These are phyloP conservation scores for Conus canariensis DNA, from an alignment of 2,888 invertebrate species.

Conservation along the genomic window DNA sequence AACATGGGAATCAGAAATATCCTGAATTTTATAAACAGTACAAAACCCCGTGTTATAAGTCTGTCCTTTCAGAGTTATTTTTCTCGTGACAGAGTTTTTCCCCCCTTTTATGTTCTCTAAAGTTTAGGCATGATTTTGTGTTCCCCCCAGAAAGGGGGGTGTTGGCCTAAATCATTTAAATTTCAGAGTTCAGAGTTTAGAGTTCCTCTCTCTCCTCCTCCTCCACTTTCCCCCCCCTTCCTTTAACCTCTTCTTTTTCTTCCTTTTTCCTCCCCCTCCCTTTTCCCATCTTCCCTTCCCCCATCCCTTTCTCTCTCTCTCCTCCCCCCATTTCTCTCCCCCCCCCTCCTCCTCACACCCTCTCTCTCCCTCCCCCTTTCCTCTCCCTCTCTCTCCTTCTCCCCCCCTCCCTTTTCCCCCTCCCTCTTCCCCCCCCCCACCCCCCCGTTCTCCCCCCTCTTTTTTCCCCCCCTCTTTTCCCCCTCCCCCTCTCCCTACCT, in stretches of 20 bases:
- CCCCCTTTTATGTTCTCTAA: too few relatives aligned
- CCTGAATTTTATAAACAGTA: too few relatives aligned
- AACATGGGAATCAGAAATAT: too few relatives aligned
- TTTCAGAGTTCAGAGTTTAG: too few relatives aligned
- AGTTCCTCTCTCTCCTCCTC: background rate
- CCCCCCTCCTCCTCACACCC: background rate
- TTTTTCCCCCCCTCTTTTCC: background rate
- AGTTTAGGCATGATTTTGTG: too few relatives aligned
- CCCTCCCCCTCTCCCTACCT: background rate
- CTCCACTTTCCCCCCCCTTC: background rate
- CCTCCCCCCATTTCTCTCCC: background rate
- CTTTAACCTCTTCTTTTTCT: too few relatives aligned
- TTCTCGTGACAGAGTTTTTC: too few relatives aligned
- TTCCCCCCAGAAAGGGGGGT: too few relatives aligned
- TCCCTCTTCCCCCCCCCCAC: background rate
- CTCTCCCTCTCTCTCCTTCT: background rate
- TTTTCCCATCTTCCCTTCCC: background rate
- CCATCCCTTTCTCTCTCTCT: background rate
- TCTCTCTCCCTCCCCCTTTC: background rate
- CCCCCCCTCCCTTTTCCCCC: background rate
- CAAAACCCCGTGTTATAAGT: too few relatives aligned
- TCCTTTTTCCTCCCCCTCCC: background rate
- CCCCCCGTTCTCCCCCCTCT: background rate
- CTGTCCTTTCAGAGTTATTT: too few relatives aligned
- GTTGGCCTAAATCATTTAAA: too few relatives aligned